A percentile compares a stretch with the other conserved stretches of the same genome.
These are phyloP conservation scores for Pinna nobilis DNA, from an alignment of 1,140 invertebrate genomes.

Conservation along the genomic window DNA sequence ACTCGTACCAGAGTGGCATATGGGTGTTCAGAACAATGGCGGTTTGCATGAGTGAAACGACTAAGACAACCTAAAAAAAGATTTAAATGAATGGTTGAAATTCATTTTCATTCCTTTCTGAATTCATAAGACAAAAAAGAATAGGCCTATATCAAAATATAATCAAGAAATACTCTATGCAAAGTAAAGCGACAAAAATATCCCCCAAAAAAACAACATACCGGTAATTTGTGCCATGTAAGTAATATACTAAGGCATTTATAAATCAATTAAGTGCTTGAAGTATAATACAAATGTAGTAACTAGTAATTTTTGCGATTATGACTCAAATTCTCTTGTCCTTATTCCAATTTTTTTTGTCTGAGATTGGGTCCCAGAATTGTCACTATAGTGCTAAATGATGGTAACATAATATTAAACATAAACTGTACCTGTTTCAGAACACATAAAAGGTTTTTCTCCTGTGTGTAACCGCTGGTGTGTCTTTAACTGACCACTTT, in stretches of 20 bases:
- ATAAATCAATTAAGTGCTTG: no score
- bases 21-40: constrained; percentile 80
- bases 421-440: constrained; percentile 78
- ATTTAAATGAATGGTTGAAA: constrained; percentile 8
- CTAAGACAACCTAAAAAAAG: constrained; percentile 76
- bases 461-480: constrained; percentile 89
- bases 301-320: no score
- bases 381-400: background rate
- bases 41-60: constrained; percentile 88
- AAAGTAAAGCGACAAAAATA: no score
- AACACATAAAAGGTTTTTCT: constrained; percentile 88
- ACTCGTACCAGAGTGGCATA: constrained; percentile 64
- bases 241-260: no score
- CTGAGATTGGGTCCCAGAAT: no score
- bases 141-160: background rate
- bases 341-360: no score
- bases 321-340: no score
- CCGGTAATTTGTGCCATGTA: no score
- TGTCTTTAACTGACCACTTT: constrained; percentile 89
- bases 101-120: background rate
- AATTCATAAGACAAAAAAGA: background rate
- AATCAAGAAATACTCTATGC: background rate
- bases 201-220: no score
- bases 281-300: no score
- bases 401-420: background rate